phyloP scores from a whole-genome alignment of 2,888 invertebrate species.

The Epistrophe eligans region DNA sequence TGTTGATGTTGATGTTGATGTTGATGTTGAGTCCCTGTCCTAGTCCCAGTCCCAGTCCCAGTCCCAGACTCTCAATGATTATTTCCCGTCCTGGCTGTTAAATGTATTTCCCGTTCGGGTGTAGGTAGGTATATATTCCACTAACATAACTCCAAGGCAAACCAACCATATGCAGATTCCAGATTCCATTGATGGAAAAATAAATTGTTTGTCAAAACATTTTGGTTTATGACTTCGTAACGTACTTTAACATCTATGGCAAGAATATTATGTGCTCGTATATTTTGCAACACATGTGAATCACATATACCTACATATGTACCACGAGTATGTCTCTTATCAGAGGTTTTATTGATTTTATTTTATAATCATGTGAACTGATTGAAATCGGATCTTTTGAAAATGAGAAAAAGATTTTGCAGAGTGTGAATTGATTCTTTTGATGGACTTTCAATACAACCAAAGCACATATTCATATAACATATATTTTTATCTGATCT shows the following conservation, averaged over 20 bases:
- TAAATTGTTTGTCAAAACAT: conserved; percentile 54
- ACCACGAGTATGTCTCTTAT: conserved; percentile 3
- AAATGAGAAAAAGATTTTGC: conserved; percentile 16
- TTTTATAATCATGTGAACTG: conserved; percentile 44
- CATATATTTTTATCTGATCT: conserved; percentile 17
- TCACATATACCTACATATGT: background rate
- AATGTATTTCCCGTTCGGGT: conserved; percentile 29
- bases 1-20: conserved; percentile 24
- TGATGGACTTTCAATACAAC: conserved; percentile 3
- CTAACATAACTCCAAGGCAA: background rate
- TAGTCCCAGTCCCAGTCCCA: background rate
- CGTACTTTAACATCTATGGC: background rate
- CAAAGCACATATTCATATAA: too few species aligned
- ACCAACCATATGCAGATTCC: conserved; percentile 37
- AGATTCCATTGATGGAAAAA: conserved; percentile 52
- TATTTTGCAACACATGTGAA: conserved; percentile 37
- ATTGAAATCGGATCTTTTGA: conserved; percentile 41
- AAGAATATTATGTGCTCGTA: background rate
- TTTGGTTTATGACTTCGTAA: conserved; percentile 29
- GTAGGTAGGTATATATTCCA: background rate
- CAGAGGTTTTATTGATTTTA: conserved; percentile 59
- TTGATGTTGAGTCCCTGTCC: conserved; percentile 17
- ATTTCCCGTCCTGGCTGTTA: conserved; percentile 6
- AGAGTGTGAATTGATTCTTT: conserved; percentile 33
- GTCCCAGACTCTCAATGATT: conserved; percentile 11